Conservation (phyloP, 2,113 vertebrate species). For the Pelecanoides urinatrix region DNA sequence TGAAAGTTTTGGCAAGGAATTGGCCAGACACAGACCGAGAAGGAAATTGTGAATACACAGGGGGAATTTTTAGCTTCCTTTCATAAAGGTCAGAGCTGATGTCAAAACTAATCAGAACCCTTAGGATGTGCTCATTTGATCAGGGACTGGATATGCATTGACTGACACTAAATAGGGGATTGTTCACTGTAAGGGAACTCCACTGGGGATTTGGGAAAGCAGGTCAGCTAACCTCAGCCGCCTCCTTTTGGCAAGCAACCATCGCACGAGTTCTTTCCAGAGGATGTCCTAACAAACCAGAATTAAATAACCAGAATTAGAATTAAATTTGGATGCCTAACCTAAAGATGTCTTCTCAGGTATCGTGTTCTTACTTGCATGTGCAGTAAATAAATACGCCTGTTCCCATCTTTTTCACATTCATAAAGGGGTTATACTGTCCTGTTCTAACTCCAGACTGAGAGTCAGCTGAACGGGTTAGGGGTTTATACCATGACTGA, state of each 20-base stretch:
- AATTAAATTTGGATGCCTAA: background rate
- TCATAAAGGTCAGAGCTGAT: background rate
- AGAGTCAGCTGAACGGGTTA: background rate
- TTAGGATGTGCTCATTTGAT: background rate
- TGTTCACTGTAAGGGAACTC: background rate
- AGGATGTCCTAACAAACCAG: background rate
- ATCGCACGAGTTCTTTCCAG: background rate
- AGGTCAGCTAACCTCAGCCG: background rate
- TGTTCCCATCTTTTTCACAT: background rate
- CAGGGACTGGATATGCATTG: background rate
- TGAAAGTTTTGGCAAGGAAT: background rate
- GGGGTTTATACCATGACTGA: background rate
- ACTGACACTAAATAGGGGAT: background rate
- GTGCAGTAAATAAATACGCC: rapidly evolving
- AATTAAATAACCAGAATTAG: background rate
- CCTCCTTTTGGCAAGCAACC: background rate
- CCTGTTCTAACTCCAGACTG: background rate
- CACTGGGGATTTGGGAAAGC: background rate
- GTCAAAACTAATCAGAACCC: background rate
- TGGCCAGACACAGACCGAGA: background rate
- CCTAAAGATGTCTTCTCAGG: background rate
- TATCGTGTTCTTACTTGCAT: background rate
- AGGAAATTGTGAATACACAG: background rate
- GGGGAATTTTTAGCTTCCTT: background rate
- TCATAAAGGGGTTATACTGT: rapidly evolving